Evolutionary conservation across 2,113 vertebrate genomes (phyloP), one percentile per base, ranked within the genome.

Genomic region (Nibea coibor): DNA sequence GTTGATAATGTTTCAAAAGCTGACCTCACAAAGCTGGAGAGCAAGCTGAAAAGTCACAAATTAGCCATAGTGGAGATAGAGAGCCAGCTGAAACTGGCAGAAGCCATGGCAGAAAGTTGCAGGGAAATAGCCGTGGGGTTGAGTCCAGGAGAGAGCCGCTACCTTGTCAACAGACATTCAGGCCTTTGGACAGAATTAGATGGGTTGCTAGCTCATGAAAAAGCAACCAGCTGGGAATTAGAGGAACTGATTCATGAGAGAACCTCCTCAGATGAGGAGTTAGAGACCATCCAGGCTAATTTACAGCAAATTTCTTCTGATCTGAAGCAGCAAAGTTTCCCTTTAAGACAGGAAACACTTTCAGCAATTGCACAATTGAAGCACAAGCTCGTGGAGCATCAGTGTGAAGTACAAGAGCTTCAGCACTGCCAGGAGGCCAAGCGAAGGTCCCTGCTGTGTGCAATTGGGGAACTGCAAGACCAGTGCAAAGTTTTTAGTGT

Each of bases 141-240:
- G 57, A 97, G 81, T 87, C 86, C 96, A 35, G 95, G 93, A 47
- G 97, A 98, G 85, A 94, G 94, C 43, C 81, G 95, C 0, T 97
- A 97, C 92, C 92, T 99, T 53, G 89, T 87, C 72, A 95, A 97
- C 84, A 94, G 93, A 0, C 91, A 98, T 72, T 94, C 93, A 65
- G 94, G 90, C 58, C 94, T 98, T 64, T 94, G 95, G 90, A 94
- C 75, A 0, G 95, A 95, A 82, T 87, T 95, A 17, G 92, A 87
- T 6, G 94, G 93, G 65, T 82, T 95, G 39, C 87, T 95, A 26
- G 94, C 95, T 85, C 92, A 93, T 12, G 92, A 96, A 90, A 93
- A 93, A 83, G 93, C 84, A 66, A 93, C 91, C 69, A 93, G 90
- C 80, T 84, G 82, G 80, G 93, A 96, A 58, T 73, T 96, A 17